Evolutionary conservation across 37 sponge, comb jelly and placozoan species (phyloP), one percentile per base, ranked within the genome.

Genomic region (Oscarella lobularis): DNA sequence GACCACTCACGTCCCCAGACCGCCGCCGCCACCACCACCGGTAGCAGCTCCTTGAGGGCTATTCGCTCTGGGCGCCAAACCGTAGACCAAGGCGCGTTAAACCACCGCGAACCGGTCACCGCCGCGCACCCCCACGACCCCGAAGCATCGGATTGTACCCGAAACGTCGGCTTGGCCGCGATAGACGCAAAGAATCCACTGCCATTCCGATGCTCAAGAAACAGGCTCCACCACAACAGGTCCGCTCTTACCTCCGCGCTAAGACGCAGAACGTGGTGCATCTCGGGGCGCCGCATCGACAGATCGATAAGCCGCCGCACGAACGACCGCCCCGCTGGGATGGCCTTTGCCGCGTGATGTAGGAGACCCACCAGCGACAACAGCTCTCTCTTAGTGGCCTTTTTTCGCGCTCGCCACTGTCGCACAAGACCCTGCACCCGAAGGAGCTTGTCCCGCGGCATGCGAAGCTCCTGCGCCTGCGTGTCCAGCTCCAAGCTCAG

Each of bases 81-180:
- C 2, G 1, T 2, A 32, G 41, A 70, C 81, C 82, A 81, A 70
- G 29, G 34, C 38, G 41, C 72, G 66, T 81, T 78, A 40, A 85
- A 81, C 86, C 82, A 85, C 0, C 33, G 20, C 3, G 0, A 35
- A 27, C 3, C 37, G 29, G 76, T 41, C 60, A 39, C 76, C 20
- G 85, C 81, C 3, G 81, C 77, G 41, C 81, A 83, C 6, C 85
- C 77, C 85, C 85, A 85, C 5, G 78, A n/a, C n/a, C n/a, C n/a
- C n/a, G n/a, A n/a, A n/a, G n/a, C n/a, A n/a, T n/a, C n/a, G n/a
- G n/a, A n/a, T 32, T 74, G 70, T 2, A 76, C 48, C n/a, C n/a
- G n/a, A n/a, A n/a, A n/a, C n/a, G n/a, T n/a, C n/a, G n/a, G n/a
- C n/a, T n/a, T n/a, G n/a, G n/a, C n/a, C n/a, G n/a, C n/a, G n/a